Conservation (phyloP, 1,140 invertebrate species). For the Lucilia cuprina region DNA sequence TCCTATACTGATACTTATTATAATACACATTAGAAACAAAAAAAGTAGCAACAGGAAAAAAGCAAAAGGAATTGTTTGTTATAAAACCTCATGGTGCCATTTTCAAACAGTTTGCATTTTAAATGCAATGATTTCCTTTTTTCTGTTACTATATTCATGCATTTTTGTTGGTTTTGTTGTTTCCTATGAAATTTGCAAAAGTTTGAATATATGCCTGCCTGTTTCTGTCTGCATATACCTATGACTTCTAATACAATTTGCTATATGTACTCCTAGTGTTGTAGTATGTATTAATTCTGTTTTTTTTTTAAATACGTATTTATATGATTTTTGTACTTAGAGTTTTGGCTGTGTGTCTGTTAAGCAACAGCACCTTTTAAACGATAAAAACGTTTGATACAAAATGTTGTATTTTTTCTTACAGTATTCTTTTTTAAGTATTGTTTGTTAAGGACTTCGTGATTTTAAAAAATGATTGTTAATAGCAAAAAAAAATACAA, state of each 20-base stretch:
- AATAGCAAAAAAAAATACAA: neutral
- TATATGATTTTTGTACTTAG: neutral
- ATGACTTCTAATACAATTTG: too few species aligned
- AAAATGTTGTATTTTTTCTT: neutral
- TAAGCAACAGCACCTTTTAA: constrained; percentile 2
- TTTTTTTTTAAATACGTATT: too few species aligned
- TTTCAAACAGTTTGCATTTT: constrained; percentile 57
- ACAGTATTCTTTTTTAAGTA: neutral
- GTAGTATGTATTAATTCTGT: too few species aligned
- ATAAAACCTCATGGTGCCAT: constrained; percentile 31
- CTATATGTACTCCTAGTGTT: too few species aligned
- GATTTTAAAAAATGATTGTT: constrained; percentile 28
- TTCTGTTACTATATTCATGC: constrained; percentile 28
- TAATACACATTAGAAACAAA: neutral
- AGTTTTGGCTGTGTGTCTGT: neutral
- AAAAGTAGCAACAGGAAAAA: neutral
- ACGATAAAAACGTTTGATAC: neutral
- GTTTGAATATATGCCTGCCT: neutral
- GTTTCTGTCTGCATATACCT: too few species aligned
- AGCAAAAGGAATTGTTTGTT: constrained; percentile 33
- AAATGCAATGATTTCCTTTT: constrained; percentile 61
- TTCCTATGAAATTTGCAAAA: constrained; percentile 18
- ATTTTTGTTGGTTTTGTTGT: neutral
- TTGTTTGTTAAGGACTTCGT: constrained; percentile 30
- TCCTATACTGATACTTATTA: neutral